Evolutionary conservation across 1,140 invertebrate species (phyloP), one percentile per base, ranked within the genome.

Genomic region (Rhizoglyphus robini): DNA sequence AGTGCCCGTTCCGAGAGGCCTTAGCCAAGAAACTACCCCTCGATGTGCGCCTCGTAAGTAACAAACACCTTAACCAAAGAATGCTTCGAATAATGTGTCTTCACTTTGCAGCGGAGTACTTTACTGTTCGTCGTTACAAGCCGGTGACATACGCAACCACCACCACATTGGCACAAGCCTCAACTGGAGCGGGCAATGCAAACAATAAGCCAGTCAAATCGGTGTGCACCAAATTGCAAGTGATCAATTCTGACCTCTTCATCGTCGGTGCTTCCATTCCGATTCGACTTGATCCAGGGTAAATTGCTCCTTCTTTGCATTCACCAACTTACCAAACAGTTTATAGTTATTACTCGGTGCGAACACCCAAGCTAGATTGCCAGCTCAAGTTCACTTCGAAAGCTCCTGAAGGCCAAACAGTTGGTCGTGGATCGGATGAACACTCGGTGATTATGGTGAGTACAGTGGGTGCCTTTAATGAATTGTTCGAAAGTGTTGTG

Each of bases 181-280:
- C 63, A 11, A 31, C 11, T 27, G 63, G 51, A n/a, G 46, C 58
- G 13, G 57, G 54, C 8, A 18, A 18, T 27, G 32, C 46, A 25
- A 38, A 27, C 25, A 65, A 54, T 38, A 67, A 67, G 30, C 38
- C 59, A 49, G 31, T 69, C 0, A 48, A 68, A 23, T 64, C 67
- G 4, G 67, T 73, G 47, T 69, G 68, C 1, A 66, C 65, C 31
- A 68, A 69, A 34, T 73, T 73, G 66, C 66, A 66, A 4, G 70
- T 72, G 13, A 65, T 60, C 36, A 72, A 69, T 65, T 34, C 63
- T 25, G 71, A 73, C 57, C 64, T 73, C 27, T 73, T 71, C 57
- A 51, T 73, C 18, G 67, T 71, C 3, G 72, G 71, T 11, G 63
- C 71, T 23, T 66, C 69, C 5, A 69, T 73, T 54, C 72, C 72